Percentiles rank a stretch among this genome's conserved stretches.
Evolutionary conservation across 37 sponge, comb jelly and placozoan species (phyloP).

Genomic region (Bolinopsis microptera): DNA sequence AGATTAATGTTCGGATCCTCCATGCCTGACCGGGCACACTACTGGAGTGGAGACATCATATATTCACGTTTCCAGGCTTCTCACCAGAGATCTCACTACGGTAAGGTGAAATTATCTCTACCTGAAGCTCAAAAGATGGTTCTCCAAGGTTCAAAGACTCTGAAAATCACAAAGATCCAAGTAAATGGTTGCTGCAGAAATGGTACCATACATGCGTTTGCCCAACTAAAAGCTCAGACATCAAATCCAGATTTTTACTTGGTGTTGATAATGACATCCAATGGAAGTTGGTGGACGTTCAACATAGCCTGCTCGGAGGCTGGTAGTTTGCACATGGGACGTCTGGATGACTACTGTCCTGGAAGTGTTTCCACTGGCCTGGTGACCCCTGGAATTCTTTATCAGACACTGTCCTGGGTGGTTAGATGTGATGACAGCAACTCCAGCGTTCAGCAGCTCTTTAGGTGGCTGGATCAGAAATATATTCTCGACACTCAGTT

Average conservation of each 20-base stretch:
- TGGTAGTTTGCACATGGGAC: neutral
- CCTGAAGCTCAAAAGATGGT: neutral
- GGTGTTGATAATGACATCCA: neutral
- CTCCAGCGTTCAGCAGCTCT: neutral
- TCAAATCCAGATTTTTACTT: neutral
- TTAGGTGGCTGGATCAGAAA: neutral
- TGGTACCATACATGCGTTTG: neutral
- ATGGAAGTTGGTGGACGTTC: neutral
- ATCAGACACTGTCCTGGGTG: neutral
- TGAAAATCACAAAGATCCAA: neutral
- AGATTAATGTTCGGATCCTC: too few species aligned
- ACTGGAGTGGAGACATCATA: neutral
- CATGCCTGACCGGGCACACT: too few species aligned
- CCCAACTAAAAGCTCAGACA: neutral
- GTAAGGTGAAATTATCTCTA: neutral
- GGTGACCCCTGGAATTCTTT: neutral
- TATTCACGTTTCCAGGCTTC: neutral
- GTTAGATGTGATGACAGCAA: neutral
- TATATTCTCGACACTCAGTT: neutral
- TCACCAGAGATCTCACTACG: neutral
- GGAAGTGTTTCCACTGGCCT: neutral
- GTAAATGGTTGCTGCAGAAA: neutral
- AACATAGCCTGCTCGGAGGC: neutral
- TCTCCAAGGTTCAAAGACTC: neutral
- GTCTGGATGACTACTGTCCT: neutral